Conservation (phyloP, 2,888 invertebrate species). For the Athetis lepigone region DNA sequence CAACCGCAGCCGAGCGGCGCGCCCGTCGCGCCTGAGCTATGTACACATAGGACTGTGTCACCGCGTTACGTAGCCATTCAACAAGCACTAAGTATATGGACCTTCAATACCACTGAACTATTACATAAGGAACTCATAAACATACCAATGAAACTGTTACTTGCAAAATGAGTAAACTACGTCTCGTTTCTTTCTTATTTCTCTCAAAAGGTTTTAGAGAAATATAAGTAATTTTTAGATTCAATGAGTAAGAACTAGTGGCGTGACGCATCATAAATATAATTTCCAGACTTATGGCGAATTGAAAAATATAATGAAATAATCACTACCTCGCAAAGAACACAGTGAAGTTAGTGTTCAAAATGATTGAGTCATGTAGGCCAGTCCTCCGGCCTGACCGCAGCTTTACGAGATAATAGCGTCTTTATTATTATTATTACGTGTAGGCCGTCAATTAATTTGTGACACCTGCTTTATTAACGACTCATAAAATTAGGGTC, state of each 20-base stretch:
- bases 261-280: too few relatives aligned
- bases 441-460: constrained; percentile 51
- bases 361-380: constrained; percentile 14
- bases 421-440: constrained; percentile 9
- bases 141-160: too few relatives aligned
- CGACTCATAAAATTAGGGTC: constrained; percentile 31
- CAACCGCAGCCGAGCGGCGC: constrained; percentile 22
- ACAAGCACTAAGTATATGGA: too few relatives aligned
- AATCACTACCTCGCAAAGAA: background rate
- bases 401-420: constrained; percentile 27
- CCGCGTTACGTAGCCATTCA: too few relatives aligned
- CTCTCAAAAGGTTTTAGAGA: too few relatives aligned
- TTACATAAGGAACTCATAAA: too few relatives aligned
- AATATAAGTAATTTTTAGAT: too few relatives aligned
- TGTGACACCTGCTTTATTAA: constrained; percentile 47
- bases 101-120: too few relatives aligned
- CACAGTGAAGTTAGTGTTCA: background rate
- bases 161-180: too few relatives aligned
- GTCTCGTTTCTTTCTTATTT: too few relatives aligned
- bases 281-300: background rate
- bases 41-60: background rate
- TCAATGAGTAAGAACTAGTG: too few relatives aligned
- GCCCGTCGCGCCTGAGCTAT: background rate
- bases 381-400: constrained; percentile 1
- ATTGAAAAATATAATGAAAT: constrained; percentile 1